Percentiles rank a stretch among this genome's conserved stretches.
Evolutionary conservation across 2,888 invertebrate genomes (phyloP).

Genomic region (Chymomyza procnemis): DNA sequence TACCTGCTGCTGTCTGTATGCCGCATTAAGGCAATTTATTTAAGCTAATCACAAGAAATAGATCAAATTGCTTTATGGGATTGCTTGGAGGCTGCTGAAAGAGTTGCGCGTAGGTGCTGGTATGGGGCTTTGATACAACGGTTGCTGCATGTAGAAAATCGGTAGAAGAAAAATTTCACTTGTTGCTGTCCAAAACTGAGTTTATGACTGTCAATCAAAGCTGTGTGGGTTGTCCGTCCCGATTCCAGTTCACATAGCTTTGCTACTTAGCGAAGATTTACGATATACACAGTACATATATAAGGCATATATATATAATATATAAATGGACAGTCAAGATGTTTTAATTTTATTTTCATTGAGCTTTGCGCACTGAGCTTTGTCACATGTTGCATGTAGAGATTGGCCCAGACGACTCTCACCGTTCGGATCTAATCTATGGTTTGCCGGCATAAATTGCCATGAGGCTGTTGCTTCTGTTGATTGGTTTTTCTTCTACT

Average conservation of each 20-base stretch:
- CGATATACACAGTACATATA: neutral
- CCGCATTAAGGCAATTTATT: conserved; percentile 51
- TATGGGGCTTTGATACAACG: neutral
- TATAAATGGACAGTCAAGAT: conserved; percentile 53
- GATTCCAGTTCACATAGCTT: too few relatives aligned
- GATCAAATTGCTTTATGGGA: conserved; percentile 62
- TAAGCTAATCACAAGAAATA: conserved; percentile 67
- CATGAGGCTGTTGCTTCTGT: conserved; percentile 8
- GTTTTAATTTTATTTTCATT: conserved; percentile 62
- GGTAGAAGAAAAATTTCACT: conserved; percentile 49
- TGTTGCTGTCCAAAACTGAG: conserved; percentile 18
- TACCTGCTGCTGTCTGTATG: conserved; percentile 19
- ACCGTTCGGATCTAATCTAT: conserved; percentile 46
- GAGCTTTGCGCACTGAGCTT: conserved; percentile 19
- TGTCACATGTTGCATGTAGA: conserved; percentile 28
- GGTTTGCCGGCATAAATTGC: neutral
- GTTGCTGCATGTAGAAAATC: conserved; percentile 11
- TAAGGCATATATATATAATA: neutral
- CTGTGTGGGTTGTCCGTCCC: conserved; percentile 39
- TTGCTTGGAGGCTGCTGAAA: conserved; percentile 30
- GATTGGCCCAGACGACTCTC: conserved; percentile 41
- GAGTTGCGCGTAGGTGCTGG: conserved; percentile 3
- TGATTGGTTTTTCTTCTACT: conserved; percentile 58
- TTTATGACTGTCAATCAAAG: conserved; percentile 6
- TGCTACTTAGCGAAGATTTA: neutral